Conservation (phyloP, 1,140 invertebrate species). For the Bombus waltoni region DNA sequence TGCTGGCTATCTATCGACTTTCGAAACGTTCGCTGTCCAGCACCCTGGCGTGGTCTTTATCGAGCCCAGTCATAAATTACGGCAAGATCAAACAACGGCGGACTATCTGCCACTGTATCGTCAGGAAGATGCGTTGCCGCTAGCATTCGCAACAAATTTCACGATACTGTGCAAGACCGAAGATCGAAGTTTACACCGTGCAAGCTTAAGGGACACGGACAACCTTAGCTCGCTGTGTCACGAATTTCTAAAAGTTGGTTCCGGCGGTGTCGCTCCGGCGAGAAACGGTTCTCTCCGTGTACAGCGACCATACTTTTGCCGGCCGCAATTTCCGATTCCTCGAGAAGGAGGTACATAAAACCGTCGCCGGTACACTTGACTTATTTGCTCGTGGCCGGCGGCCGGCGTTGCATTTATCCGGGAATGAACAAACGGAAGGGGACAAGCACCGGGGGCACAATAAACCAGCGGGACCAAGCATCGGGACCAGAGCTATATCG, state of each 20-base stretch:
- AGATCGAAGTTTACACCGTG: not conserved
- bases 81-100: no score
- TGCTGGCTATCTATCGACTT: no score
- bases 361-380: not conserved
- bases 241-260: conserved; percentile 12
- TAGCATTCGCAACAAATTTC: no score
- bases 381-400: conserved; percentile 30
- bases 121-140: no score
- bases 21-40: no score
- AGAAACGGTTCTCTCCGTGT: not conserved
- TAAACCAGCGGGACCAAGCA: conserved; percentile 27
- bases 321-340: conserved; percentile 29
- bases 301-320: not conserved
- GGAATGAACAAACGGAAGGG: conserved; percentile 29
- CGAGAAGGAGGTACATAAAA: conserved; percentile 11
- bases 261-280: not conserved
- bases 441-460: conserved; percentile 3
- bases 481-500: conserved; percentile 5
- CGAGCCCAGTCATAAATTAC: no score
- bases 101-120: no score
- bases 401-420: conserved; percentile 18
- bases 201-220: not conserved
- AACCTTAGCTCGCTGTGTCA: not conserved
- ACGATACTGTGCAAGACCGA: not conserved
- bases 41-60: no score